These are phyloP conservation scores for Crioceris asparagi DNA, from an alignment of 2,888 invertebrate genomes.

Conservation along the genomic window DNA sequence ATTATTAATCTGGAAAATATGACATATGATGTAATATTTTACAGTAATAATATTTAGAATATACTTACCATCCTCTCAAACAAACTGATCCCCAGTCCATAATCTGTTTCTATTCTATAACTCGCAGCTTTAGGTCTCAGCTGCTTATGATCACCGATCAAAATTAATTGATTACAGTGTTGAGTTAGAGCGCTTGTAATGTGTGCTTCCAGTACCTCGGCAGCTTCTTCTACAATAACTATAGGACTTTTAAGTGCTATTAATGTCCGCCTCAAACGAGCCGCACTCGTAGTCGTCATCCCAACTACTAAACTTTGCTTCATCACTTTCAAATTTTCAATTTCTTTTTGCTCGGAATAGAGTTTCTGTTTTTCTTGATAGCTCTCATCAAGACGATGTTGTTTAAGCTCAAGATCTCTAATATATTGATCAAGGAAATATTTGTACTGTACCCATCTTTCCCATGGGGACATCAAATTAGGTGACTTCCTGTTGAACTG, in stretches of 20 bases:
- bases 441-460: neutral
- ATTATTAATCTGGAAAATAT: too few species aligned
- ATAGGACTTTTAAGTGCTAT: slow-evolving; percentile 51
- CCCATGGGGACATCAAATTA: too few species aligned
- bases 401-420: neutral
- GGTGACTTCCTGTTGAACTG: too few species aligned
- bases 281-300: slow-evolving; percentile 70
- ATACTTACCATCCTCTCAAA: slow-evolving; percentile 72
- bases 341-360: neutral
- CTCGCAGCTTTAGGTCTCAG: slow-evolving; percentile 59
- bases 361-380: neutral
- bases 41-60: too few species aligned
- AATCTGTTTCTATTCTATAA: slow-evolving; percentile 53
- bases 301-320: slow-evolving; percentile 39
- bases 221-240: slow-evolving; percentile 80
- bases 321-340: slow-evolving; percentile 3
- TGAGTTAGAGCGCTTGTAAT: slow-evolving; percentile 49
- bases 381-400: slow-evolving; percentile 17
- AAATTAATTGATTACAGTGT: slow-evolving; percentile 67
- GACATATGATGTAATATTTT: too few species aligned
- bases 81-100: slow-evolving; percentile 57
- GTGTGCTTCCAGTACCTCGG: slow-evolving; percentile 78
- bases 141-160: slow-evolving; percentile 44
- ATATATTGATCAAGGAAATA: neutral
- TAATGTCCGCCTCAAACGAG: slow-evolving; percentile 52